phyloP scores from a whole-genome alignment of 1,140 invertebrate genomes.

The Ostrea edulis region DNA sequence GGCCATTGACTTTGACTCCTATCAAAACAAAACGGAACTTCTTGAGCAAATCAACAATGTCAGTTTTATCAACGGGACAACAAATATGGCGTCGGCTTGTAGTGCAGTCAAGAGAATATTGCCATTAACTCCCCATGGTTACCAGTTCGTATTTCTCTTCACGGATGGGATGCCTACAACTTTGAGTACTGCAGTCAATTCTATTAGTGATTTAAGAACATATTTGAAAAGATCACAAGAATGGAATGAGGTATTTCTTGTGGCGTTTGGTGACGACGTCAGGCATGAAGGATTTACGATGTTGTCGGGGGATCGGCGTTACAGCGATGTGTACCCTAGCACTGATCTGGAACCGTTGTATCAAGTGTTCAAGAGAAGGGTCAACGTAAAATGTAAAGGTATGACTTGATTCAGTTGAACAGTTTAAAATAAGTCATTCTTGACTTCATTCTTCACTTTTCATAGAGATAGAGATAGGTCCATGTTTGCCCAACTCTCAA shows the following conservation, averaged over 20 bases:
- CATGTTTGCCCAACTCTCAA: too few relatives aligned
- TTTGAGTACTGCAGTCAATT: not conserved
- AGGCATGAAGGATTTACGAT: constrained; percentile 18
- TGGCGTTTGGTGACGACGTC: constrained; percentile 35
- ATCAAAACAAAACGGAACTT: constrained; percentile 13
- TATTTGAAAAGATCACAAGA: not conserved
- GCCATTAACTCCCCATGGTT: not conserved
- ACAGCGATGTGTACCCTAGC: not conserved
- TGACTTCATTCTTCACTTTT: too few relatives aligned
- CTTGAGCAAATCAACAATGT: not conserved
- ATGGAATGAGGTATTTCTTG: not conserved
- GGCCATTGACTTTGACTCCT: constrained; percentile 32
- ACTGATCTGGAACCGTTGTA: constrained; percentile 14
- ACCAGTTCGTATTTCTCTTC: constrained; percentile 35
- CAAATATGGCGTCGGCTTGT: constrained; percentile 7
- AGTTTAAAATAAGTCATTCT: too few relatives aligned
- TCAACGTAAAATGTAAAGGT: constrained; percentile 2
- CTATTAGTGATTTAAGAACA: not conserved
- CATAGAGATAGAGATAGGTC: too few relatives aligned
- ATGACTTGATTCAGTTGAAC: not conserved
- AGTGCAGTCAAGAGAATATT: not conserved
- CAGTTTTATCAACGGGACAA: constrained; percentile 9
- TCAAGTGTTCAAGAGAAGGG: not conserved
- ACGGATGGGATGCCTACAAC: constrained; percentile 27
- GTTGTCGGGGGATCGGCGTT: not conserved